A percentile compares a stretch with the other conserved stretches of the same genome.
Evolutionary conservation across 2,797 vertebrate genomes (phyloP).

Genomic region (Pyrocephalus nanus): DNA sequence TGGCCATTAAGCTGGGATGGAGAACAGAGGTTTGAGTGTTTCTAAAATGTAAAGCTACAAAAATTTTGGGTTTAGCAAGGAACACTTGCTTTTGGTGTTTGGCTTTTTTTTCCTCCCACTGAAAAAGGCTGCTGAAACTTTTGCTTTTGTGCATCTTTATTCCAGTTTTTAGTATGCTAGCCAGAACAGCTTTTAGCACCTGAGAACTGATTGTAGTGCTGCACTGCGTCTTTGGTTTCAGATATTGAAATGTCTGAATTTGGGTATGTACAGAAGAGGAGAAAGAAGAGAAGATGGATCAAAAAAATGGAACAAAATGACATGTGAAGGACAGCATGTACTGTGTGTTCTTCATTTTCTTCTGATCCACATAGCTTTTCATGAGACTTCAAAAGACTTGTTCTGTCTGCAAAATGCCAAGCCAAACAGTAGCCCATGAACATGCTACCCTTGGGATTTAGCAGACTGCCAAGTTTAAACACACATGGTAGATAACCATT

Average conservation of each 20-base stretch:
- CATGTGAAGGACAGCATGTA: not conserved
- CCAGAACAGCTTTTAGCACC: not conserved
- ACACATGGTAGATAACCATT: not conserved
- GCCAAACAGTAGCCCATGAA: not conserved
- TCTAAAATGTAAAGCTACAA: constrained; percentile 9
- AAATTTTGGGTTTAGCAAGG: not conserved
- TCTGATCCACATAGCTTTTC: not conserved
- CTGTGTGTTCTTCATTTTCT: not conserved
- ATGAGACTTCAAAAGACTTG: not conserved
- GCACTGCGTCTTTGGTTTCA: not conserved
- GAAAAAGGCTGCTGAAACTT: not conserved
- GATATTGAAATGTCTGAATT: not conserved
- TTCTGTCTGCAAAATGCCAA: not conserved
- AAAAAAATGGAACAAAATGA: not conserved
- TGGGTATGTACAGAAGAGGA: not conserved
- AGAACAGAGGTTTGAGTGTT: not conserved
- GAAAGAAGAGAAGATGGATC: not conserved
- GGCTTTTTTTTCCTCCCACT: not conserved
- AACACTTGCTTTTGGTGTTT: not conserved
- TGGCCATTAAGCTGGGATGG: constrained; percentile 6
- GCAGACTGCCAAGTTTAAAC: not conserved
- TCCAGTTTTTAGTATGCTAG: not conserved
- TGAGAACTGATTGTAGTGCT: not conserved
- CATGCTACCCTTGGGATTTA: not conserved
- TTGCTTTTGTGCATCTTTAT: not conserved